A percentile compares a stretch with the other conserved stretches of the same genome.
Evolutionary conservation across 2,797 vertebrate genomes (phyloP).

Genomic region (Enteromius mattozi): DNA sequence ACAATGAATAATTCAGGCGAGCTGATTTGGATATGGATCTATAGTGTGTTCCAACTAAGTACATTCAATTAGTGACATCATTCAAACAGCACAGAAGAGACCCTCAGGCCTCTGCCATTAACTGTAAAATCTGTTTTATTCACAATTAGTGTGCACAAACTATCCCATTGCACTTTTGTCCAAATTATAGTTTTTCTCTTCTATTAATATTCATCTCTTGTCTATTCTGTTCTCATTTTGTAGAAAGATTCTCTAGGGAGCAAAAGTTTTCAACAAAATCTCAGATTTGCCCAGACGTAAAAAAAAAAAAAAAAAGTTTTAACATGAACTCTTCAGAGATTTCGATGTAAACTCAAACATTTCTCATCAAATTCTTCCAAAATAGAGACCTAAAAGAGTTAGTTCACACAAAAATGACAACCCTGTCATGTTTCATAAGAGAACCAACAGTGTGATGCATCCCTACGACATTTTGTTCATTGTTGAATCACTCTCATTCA

Average conservation of each 20-base stretch:
- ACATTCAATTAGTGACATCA: conserved; percentile 46
- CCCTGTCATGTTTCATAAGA: neutral
- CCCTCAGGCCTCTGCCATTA: conserved; percentile 10
- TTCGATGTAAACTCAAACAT: neutral
- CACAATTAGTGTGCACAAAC: conserved; percentile 6
- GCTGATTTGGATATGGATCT: conserved; percentile 52
- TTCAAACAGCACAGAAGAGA: conserved; percentile 20
- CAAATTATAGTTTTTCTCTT: neutral
- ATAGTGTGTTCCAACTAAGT: conserved; percentile 44
- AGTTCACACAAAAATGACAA: neutral
- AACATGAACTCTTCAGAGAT: neutral
- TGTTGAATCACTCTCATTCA: neutral
- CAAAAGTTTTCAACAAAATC: neutral
- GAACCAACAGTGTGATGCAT: neutral
- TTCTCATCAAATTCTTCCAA: neutral
- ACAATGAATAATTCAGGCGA: conserved; percentile 49
- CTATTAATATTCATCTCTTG: neutral
- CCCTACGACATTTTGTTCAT: neutral
- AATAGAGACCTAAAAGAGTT: neutral
- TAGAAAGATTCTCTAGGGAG: neutral
- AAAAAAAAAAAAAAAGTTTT: neutral
- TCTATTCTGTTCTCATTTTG: neutral
- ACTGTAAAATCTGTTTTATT: conserved; percentile 12
- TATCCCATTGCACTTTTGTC: neutral
- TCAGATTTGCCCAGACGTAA: neutral